phyloP scores from a whole-genome alignment of 2,888 invertebrate species.

The Leptopilina myrica region DNA sequence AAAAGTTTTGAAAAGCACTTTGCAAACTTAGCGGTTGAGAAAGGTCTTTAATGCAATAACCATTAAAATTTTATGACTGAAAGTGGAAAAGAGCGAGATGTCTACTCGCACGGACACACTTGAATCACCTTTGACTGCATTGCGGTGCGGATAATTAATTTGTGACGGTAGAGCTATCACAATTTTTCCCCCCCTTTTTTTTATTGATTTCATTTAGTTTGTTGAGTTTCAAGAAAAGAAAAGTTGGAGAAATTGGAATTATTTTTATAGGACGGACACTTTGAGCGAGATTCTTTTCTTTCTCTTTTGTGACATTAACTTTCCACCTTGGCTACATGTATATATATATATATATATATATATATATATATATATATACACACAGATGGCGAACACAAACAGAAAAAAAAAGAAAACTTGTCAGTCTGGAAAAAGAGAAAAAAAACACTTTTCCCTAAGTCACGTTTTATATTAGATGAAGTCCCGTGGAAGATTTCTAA shows the following conservation, averaged over 20 bases:
- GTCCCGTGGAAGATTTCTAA: neutral
- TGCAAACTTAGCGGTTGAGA: constrained; percentile 30
- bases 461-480: neutral
- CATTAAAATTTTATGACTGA: constrained; percentile 35
- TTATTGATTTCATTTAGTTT: constrained; percentile 27
- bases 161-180: constrained; percentile 28
- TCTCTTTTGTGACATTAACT: neutral
- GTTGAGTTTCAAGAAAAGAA: constrained; percentile 1
- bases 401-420: neutral
- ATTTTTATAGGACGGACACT: constrained; percentile 6
- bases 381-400: neutral
- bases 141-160: constrained; percentile 36
- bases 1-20: constrained; percentile 26
- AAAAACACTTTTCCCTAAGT: neutral
- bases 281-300: neutral
- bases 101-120: constrained; percentile 30
- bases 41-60: constrained; percentile 39
- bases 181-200: neutral
- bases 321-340: neutral
- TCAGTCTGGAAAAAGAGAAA: neutral
- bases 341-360: too few relatives aligned
- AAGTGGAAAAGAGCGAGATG: constrained; percentile 31
- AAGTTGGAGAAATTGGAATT: neutral
- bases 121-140: constrained; percentile 23
- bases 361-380: too few relatives aligned